Conservation (phyloP, 2,113 vertebrate species). For the Struthidea cinerea region DNA sequence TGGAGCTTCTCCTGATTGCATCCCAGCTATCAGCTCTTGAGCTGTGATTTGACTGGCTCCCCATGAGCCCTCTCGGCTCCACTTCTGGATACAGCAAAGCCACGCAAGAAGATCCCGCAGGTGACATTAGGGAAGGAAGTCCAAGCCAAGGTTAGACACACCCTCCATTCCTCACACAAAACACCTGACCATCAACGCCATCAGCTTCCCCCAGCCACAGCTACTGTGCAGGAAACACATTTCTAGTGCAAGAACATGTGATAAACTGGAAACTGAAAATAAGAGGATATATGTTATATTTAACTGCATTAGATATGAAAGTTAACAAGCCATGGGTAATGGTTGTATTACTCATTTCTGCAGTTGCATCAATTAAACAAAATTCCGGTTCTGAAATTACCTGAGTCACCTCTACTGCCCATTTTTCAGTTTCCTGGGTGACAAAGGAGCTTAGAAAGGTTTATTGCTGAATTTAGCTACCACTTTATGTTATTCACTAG, state of each 20-base stretch:
- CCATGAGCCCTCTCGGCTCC: not conserved
- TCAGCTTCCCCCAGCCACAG: not conserved
- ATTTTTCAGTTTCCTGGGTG: not conserved
- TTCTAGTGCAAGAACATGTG: not conserved
- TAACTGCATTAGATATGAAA: not conserved
- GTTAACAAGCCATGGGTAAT: not conserved
- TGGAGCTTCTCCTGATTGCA: not conserved
- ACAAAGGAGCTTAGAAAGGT: not conserved
- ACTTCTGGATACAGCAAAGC: not conserved
- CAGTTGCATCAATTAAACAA: not conserved
- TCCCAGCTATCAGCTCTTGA: not conserved
- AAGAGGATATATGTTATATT: not conserved
- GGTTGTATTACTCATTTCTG: not conserved
- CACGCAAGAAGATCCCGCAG: accelerated
- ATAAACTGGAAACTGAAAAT: not conserved
- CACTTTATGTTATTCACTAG: not conserved
- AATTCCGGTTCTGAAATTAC: not conserved
- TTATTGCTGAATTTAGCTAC: not conserved
- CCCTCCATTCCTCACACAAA: not conserved
- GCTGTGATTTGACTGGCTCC: accelerated
- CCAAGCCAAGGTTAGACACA: not conserved
- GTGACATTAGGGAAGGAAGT: not conserved
- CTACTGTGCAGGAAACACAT: not conserved
- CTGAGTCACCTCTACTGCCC: not conserved
- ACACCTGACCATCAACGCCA: not conserved